These are phyloP conservation scores for Falco berigora DNA, from an alignment of 2,797 vertebrate species.

Conservation along the genomic window DNA sequence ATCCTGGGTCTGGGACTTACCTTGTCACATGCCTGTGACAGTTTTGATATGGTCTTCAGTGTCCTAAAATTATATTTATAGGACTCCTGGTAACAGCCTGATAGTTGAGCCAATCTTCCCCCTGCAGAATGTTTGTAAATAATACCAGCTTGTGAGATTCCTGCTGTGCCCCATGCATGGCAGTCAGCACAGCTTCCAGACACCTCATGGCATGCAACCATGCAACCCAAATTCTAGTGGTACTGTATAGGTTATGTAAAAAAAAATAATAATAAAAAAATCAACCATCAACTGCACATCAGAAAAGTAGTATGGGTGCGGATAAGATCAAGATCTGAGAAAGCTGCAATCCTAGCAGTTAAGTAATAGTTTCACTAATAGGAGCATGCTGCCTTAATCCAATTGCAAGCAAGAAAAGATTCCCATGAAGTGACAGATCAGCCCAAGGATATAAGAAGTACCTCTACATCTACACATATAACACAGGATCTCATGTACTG, in stretches of 20 bases:
- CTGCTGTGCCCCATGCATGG: not conserved
- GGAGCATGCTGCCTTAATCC: not conserved
- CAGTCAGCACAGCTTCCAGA: not conserved
- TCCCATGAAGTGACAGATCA: not conserved
- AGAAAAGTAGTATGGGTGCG: not conserved
- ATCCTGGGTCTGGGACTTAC: not conserved
- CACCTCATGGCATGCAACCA: not conserved
- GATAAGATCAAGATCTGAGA: not conserved
- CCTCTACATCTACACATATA: not conserved
- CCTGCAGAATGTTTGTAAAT: not conserved
- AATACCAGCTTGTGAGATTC: not conserved
- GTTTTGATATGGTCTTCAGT: not conserved
- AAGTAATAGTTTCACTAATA: not conserved
- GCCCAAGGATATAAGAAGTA: not conserved
- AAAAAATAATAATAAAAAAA: no score
- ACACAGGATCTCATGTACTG: not conserved
- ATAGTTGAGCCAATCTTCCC: not conserved
- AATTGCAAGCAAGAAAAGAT: not conserved
- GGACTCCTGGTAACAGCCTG: not conserved
- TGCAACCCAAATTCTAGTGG: not conserved
- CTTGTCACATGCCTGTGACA: not conserved
- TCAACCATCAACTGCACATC: not conserved
- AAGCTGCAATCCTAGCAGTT: not conserved
- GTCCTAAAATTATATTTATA: not conserved
- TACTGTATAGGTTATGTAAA: not conserved